Base-by-base conservation (phyloP, 53 echinoderm and acorn worm species). In the Arbacia lixula region DNA sequence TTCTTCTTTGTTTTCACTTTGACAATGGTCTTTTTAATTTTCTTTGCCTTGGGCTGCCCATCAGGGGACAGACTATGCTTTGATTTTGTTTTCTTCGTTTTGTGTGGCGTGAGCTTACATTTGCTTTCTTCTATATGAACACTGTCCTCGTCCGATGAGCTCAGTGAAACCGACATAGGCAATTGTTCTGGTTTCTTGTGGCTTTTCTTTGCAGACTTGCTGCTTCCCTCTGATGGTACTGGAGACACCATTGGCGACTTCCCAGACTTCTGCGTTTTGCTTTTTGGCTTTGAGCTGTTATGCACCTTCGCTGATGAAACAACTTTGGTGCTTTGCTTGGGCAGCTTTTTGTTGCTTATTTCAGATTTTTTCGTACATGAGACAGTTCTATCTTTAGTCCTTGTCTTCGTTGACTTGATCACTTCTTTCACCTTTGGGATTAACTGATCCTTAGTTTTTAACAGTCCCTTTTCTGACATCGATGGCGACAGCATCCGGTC, bases 71-170 rank as follows among this genome's bases (percentile, higher is more conserved):
- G 11, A 16, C 71, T 80, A 81, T 54, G 42, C 39, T 92, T 92
- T 4, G 62, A 4, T 83, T 92, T 92, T 66, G 86, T 58, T 67
- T 92, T 88, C 56, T 52, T 86, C 29, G 57, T 60, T 34, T 86
- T 86, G 36, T 86, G 65, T 12, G 64, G 30, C 19, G 26, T 46
- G 14, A 29, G 27, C 30, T 63, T 81, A 49, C 82, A 63, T 63
- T 81, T 81, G 20, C 51, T 49, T 42, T 32, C 30, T 52, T 63
- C 62, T 29, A 52, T 38, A 21, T 27, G 64, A 6, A 14, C 20
- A 46, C 20, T 63, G 2, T 63, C 82, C 20, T 63, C 82, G 21
- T 63, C 82, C n/a, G 82, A 81, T 46, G 82, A 81, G 43, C 64
- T 81, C 19, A 46, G 19, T 0, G 39, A 21, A 28, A 20, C 3